These are phyloP conservation scores for Homarus americanus DNA, from an alignment of 1,140 invertebrate species.

Conservation along the genomic window DNA sequence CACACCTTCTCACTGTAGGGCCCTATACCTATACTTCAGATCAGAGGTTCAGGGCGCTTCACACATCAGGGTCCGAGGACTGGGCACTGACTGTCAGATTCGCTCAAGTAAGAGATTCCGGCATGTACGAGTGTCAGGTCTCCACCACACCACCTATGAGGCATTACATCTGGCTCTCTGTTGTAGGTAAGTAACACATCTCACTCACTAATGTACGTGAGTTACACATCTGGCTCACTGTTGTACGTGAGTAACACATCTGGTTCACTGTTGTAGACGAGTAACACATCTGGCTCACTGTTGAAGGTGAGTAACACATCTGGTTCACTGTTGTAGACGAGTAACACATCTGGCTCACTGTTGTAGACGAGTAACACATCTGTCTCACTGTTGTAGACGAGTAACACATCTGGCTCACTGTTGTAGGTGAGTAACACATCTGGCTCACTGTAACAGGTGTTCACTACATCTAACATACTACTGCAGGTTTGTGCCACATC, in stretches of 20 bases:
- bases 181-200: background rate
- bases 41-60: background rate
- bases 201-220: background rate
- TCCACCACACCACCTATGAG: background rate
- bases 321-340: no score
- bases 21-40: background rate
- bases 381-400: no score
- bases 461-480: background rate
- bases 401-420: background rate
- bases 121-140: constrained; percentile 10
- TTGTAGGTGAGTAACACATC: background rate
- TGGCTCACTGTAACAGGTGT: background rate
- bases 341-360: no score
- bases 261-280: no score
- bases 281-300: no score
- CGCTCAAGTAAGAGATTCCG: background rate
- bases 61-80: constrained; percentile 9
- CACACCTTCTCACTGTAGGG: background rate
- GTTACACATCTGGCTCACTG: background rate
- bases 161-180: background rate
- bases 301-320: no score
- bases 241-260: no score
- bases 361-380: no score
- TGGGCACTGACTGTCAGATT: background rate
- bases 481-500: no score